These are phyloP conservation scores for Oncorhynchus tshawytscha DNA, from an alignment of 2,113 vertebrate genomes.

Conservation along the genomic window DNA sequence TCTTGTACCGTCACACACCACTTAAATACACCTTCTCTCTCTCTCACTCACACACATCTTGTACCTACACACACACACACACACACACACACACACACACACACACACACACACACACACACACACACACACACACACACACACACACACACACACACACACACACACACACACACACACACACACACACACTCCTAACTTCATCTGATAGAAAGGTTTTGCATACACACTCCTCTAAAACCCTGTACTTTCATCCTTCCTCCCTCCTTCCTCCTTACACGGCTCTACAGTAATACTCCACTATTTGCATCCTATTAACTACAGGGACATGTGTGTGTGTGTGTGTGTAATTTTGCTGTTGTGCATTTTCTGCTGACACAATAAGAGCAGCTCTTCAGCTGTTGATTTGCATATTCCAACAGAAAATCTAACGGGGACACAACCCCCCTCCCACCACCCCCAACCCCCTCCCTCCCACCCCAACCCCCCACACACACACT, in stretches of 20 bases:
- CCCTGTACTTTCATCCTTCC: conserved; percentile 11
- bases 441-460: conserved; percentile 35
- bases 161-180: too few relatives aligned
- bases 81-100: too few relatives aligned
- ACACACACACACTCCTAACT: too few relatives aligned
- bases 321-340: conserved; percentile 1
- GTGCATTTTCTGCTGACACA: conserved; percentile 54
- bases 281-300: conserved; percentile 7
- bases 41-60: background rate
- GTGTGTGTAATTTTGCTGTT: conserved; percentile 4
- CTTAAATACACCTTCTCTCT: too few relatives aligned
- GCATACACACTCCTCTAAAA: conserved; percentile 17
- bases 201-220: background rate
- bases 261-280: background rate
- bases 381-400: conserved; percentile 44
- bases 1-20: too few relatives aligned
- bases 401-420: conserved; percentile 66
- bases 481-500: conserved; percentile 10
- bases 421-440: conserved; percentile 1
- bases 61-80: too few relatives aligned
- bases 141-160: too few relatives aligned
- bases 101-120: conserved; percentile 5
- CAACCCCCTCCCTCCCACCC: background rate
- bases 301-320: conserved; percentile 45
- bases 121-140: too few relatives aligned